These are phyloP conservation scores for Odocoileus virginianus DNA, from an alignment of 2,113 vertebrate species.

Conservation along the genomic window DNA sequence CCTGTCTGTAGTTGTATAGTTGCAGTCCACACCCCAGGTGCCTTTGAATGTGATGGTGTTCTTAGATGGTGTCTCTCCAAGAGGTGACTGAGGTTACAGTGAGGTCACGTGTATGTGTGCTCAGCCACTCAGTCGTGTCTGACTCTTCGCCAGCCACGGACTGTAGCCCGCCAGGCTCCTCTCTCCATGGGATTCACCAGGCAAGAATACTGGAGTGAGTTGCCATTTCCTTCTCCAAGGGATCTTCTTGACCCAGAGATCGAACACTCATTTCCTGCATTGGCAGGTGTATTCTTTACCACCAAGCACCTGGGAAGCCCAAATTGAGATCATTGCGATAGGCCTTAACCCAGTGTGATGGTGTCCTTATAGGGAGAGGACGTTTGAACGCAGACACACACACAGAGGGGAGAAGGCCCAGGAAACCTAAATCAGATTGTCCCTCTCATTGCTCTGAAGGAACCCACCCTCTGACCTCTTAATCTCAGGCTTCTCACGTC, in stretches of 20 bases:
- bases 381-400: accelerated
- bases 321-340: not conserved
- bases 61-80: not conserved
- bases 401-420: not conserved
- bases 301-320: not conserved
- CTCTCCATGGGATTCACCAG: not conserved
- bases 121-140: not conserved
- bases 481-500: not conserved
- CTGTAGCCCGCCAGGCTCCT: not conserved
- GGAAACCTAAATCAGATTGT: not conserved
- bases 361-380: not conserved
- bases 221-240: not conserved
- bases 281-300: not conserved
- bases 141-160: not conserved
- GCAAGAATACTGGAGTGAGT: not conserved
- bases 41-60: not conserved
- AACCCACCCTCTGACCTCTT: not conserved
- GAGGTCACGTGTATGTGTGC: not conserved
- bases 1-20: not conserved
- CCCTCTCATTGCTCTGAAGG: not conserved
- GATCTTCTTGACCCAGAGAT: not conserved
- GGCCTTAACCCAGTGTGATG: not conserved
- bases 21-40: not conserved
- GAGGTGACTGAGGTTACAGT: not conserved
- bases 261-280: not conserved